These are phyloP conservation scores for Nomada fabriciana DNA, from an alignment of 2,888 invertebrate genomes.

Conservation along the genomic window DNA sequence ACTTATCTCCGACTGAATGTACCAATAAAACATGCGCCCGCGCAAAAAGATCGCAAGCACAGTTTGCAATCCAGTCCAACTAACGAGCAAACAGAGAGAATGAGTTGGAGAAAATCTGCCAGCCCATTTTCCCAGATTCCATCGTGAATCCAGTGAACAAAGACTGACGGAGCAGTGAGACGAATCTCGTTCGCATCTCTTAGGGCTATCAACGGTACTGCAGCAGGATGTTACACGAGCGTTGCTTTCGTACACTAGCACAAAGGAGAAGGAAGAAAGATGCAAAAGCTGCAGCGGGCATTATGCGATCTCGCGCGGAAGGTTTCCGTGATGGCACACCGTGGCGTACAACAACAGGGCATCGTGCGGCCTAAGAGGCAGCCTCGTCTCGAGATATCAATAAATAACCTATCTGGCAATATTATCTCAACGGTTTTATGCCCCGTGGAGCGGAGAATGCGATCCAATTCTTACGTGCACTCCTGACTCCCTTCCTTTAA, in stretches of 20 bases:
- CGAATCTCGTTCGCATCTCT: constrained; percentile 68
- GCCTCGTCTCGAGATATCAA: constrained; percentile 74
- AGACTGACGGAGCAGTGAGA: constrained; percentile 55
- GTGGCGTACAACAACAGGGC: constrained; percentile 45
- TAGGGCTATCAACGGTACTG: constrained; percentile 68
- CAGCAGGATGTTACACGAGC: constrained; percentile 69
- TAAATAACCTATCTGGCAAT: constrained; percentile 81
- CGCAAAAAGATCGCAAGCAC: no score
- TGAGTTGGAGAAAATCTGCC: constrained; percentile 5
- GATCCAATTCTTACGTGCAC: constrained; percentile 74
- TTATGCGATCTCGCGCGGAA: constrained; percentile 67
- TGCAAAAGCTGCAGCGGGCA: constrained; percentile 37
- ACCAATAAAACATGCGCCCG: no score
- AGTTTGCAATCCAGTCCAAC: no score
- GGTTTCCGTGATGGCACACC: constrained; percentile 70
- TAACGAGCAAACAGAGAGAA: background rate
- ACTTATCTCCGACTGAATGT: no score
- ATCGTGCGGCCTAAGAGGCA: constrained; percentile 59
- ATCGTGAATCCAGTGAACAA: constrained; percentile 4
- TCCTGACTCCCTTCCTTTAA: constrained; percentile 40
- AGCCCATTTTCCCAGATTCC: constrained; percentile 39
- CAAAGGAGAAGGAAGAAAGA: constrained; percentile 29
- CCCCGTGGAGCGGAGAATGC: constrained; percentile 71
- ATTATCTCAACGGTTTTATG: constrained; percentile 79
- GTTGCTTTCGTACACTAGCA: constrained; percentile 47